These are phyloP conservation scores for Peromyscus californicus DNA, from an alignment of 2,113 vertebrate genomes.

Conservation along the genomic window DNA sequence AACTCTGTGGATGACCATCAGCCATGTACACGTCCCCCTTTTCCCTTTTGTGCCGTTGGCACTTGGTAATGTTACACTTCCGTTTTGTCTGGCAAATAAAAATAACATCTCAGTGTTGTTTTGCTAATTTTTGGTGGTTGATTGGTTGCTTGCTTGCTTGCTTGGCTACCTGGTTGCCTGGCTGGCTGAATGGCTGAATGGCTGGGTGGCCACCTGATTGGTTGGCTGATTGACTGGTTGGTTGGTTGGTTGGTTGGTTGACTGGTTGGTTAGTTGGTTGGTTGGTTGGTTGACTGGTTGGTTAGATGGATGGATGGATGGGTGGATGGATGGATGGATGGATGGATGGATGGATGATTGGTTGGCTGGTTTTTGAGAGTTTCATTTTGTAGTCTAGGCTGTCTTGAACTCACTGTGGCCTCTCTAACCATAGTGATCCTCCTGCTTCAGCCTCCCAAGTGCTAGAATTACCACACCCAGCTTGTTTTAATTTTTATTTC, in stretches of 20 bases:
- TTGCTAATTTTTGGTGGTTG: not conserved
- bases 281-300: fast-evolving
- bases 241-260: not conserved
- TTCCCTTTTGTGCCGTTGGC: not conserved
- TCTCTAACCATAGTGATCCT: not conserved
- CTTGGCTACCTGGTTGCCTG: not conserved
- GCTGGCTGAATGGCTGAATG: not conserved
- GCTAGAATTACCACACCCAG: not conserved
- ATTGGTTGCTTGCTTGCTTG: not conserved
- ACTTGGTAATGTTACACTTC: not conserved
- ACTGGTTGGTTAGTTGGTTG: fast-evolving
- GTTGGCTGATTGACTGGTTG: not conserved
- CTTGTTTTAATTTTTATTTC: not conserved
- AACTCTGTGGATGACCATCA: not conserved
- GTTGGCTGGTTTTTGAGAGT: not conserved
- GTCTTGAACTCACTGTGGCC: not conserved
- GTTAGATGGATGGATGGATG: not conserved
- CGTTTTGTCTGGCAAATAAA: not conserved
- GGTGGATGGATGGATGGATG: not conserved
- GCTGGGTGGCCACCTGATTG: not conserved
- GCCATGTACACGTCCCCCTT: too few species aligned
- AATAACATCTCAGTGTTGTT: not conserved
- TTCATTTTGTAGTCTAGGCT: not conserved
- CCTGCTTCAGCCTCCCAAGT: not conserved
- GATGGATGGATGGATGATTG: not conserved